These are phyloP conservation scores for Pristionchus japonicus DNA, from an alignment of 2,888 invertebrate species.

Conservation along the genomic window DNA sequence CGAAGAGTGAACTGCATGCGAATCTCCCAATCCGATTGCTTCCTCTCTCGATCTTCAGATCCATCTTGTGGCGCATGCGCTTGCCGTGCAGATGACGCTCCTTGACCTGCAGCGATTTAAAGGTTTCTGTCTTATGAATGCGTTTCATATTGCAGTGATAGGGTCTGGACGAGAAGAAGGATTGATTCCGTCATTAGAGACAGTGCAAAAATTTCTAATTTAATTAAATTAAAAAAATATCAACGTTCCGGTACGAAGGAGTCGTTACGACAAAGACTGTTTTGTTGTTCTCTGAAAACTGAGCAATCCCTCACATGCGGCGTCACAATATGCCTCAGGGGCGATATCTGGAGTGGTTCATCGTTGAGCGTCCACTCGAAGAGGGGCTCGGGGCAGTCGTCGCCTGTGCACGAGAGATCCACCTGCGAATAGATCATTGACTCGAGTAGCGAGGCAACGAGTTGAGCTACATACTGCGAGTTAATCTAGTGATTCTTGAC, in stretches of 20 bases:
- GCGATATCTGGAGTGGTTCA: slow-evolving; percentile 50
- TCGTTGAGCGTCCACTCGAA: slow-evolving; percentile 70
- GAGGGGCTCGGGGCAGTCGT: slow-evolving; percentile 67
- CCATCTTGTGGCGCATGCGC: slow-evolving; percentile 41
- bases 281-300: no score
- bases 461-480: no score
- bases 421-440: not conserved
- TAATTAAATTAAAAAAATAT: no score
- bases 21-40: slow-evolving; percentile 60
- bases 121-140: no score
- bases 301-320: slow-evolving; percentile 24
- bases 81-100: not conserved
- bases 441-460: no score
- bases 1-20: slow-evolving; percentile 67
- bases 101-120: not conserved
- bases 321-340: slow-evolving; percentile 10
- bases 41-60: not conserved
- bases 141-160: no score
- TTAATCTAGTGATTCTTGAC: no score
- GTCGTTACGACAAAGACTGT: no score
- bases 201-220: no score
- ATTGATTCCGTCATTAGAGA: no score
- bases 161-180: no score
- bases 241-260: no score
- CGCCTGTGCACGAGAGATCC: slow-evolving; percentile 56